phyloP scores from a whole-genome alignment of 2,888 invertebrate species.

The Ormyrus thymus region DNA sequence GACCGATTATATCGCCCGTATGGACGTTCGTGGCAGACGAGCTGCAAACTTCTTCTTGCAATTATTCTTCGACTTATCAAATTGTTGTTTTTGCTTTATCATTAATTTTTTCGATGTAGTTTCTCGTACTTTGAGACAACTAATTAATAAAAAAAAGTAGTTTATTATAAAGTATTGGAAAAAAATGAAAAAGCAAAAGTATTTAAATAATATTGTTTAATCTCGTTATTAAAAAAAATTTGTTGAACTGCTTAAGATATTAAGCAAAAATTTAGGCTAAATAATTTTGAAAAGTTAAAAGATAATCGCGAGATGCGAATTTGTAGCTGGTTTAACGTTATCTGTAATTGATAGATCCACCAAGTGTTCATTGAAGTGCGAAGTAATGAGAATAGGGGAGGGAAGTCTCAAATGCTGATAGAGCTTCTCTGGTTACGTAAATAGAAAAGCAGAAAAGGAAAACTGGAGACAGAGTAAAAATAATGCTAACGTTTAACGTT shows the following conservation, averaged over 20 bases:
- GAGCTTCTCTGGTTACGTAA: slow-evolving; percentile 16
- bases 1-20: slow-evolving; percentile 50
- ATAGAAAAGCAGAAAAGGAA: background rate
- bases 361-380: slow-evolving; percentile 68
- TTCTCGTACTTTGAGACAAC: background rate
- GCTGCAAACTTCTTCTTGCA: slow-evolving; percentile 38
- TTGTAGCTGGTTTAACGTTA: slow-evolving; percentile 48
- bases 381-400: slow-evolving; percentile 24
- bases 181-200: slow-evolving; percentile 28
- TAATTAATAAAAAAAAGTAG: slow-evolving; percentile 25
- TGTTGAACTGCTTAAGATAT: background rate
- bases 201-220: background rate
- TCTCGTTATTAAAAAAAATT: background rate
- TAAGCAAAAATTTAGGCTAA: background rate
- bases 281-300: slow-evolving; percentile 13
- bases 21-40: slow-evolving; percentile 48
- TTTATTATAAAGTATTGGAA: background rate
- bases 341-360: slow-evolving; percentile 65
- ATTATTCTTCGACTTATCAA: slow-evolving; percentile 26
- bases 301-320: slow-evolving; percentile 22
- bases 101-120: slow-evolving; percentile 19
- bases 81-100: slow-evolving; percentile 34
- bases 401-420: background rate
- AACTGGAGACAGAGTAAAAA: slow-evolving; percentile 16
- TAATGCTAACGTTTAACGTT: slow-evolving; percentile 49